Percentiles rank a stretch among this genome's conserved stretches.
These are phyloP conservation scores for Lithophane socia DNA, from an alignment of 2,888 invertebrate species.

Conservation along the genomic window DNA sequence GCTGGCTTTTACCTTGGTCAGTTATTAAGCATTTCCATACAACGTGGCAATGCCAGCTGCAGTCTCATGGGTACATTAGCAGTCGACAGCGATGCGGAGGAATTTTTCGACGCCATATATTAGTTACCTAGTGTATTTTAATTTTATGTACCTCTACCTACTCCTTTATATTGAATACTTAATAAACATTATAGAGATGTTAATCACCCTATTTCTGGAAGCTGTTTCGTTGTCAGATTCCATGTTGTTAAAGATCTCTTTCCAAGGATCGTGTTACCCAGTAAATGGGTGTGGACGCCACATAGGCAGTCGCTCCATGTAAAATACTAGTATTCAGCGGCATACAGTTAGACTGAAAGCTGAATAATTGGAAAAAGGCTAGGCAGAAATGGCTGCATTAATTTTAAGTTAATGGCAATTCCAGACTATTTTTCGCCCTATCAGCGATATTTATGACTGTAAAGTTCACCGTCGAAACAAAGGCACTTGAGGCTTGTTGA, in stretches of 20 bases:
- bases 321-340: background rate
- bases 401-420: background rate
- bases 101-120: too few species aligned
- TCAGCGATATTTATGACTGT: constrained; percentile 17
- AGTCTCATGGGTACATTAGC: too few species aligned
- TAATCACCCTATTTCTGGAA: background rate
- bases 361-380: background rate
- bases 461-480: constrained; percentile 36
- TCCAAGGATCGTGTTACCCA: background rate
- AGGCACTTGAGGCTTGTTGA: constrained; percentile 21
- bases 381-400: background rate
- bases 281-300: background rate
- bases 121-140: too few species aligned
- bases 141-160: too few species aligned
- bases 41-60: too few species aligned
- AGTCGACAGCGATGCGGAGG: too few species aligned
- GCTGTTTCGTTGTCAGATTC: background rate
- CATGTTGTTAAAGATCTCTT: background rate
- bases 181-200: too few species aligned
- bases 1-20: too few species aligned
- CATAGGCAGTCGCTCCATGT: background rate
- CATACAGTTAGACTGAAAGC: background rate
- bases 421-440: background rate
- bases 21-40: too few species aligned
- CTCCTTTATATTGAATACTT: too few species aligned